These are phyloP conservation scores for Parnassius apollo DNA, from an alignment of 2,888 invertebrate species.

Conservation along the genomic window DNA sequence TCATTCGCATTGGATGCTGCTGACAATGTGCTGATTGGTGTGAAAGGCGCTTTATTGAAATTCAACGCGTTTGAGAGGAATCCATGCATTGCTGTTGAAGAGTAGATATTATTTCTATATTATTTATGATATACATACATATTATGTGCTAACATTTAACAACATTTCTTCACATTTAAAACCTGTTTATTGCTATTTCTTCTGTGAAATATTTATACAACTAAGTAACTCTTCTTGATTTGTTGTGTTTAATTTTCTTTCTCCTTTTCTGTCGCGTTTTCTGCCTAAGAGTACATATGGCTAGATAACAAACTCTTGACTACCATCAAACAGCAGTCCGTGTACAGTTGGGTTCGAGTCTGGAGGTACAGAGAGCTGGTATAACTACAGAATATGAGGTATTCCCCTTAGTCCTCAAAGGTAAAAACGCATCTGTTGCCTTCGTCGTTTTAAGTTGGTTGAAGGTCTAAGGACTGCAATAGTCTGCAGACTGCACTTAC, in stretches of 20 bases:
- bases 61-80: slow-evolving; percentile 57
- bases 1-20: slow-evolving; percentile 67
- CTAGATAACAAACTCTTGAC: too few species aligned
- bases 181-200: not conserved
- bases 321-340: too few species aligned
- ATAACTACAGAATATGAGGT: too few species aligned
- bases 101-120: slow-evolving; percentile 37
- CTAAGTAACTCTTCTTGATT: not conserved
- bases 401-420: too few species aligned
- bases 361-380: too few species aligned
- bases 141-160: too few species aligned
- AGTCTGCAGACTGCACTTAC: too few species aligned
- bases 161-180: not conserved
- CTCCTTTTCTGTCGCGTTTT: not conserved
- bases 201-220: not conserved
- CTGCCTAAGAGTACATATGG: too few species aligned
- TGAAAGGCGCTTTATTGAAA: slow-evolving; percentile 59
- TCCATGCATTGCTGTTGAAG: slow-evolving; percentile 51
- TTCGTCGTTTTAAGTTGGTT: too few species aligned
- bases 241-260: not conserved
- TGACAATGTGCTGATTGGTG: slow-evolving; percentile 66
- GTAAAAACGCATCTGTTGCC: too few species aligned
- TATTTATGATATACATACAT: not conserved
- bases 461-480: too few species aligned
- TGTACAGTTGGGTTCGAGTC: too few species aligned